Percentiles rank a stretch among this genome's conserved stretches.
phyloP scores from a whole-genome alignment of 2,113 vertebrate species.

The Hippolais icterina region DNA sequence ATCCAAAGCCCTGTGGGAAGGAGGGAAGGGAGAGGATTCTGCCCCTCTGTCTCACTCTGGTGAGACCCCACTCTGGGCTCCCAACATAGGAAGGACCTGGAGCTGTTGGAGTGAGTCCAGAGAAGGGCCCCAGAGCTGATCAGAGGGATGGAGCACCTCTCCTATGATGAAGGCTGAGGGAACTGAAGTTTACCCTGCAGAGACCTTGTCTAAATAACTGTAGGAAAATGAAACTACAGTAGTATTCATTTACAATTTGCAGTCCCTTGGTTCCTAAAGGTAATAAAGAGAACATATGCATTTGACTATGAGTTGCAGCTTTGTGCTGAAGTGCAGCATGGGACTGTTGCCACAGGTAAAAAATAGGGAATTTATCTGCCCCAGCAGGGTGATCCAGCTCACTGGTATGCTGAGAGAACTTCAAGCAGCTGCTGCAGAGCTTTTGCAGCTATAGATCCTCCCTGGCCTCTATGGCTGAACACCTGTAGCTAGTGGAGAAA shows the following conservation, averaged over 20 bases:
- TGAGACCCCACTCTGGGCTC: not conserved
- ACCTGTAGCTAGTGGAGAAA: not conserved
- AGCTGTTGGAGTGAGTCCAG: rapidly evolving
- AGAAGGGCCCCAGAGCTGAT: not conserved
- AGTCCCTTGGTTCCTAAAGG: not conserved
- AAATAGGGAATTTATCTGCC: not conserved
- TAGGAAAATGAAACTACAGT: not conserved
- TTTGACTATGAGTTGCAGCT: not conserved
- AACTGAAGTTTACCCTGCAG: not conserved
- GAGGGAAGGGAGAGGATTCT: not conserved
- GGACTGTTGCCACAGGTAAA: not conserved
- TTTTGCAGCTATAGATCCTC: not conserved
- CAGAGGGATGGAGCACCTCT: not conserved
- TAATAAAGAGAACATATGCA: not conserved
- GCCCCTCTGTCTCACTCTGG: rapidly evolving
- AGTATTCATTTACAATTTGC: not conserved
- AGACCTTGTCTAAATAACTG: not conserved
- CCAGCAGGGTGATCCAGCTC: not conserved
- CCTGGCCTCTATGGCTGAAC: not conserved
- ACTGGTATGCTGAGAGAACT: not conserved
- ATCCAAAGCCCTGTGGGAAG: not conserved
- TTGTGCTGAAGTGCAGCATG: not conserved
- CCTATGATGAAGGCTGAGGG: not conserved
- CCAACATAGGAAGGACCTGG: not conserved
- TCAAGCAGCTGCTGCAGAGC: not conserved